phyloP scores from a whole-genome alignment of 2,888 invertebrate species.

The Agrochola circellaris region DNA sequence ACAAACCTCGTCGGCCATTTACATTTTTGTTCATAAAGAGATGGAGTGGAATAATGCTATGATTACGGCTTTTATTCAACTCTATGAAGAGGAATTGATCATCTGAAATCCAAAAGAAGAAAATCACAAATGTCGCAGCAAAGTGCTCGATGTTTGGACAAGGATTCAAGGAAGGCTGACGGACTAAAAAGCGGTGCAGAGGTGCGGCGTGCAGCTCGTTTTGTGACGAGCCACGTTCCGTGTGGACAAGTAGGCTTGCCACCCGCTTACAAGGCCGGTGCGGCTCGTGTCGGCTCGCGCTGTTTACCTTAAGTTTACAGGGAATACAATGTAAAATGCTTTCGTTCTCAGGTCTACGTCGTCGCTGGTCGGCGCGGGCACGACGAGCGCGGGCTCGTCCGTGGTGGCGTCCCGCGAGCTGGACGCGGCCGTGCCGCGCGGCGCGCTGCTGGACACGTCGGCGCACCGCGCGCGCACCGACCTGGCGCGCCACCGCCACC shows the following conservation, averaged over 20 bases:
- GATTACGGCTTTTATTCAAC: background rate
- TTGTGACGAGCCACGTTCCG: background rate
- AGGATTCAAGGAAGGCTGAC: background rate
- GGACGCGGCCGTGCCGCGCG: constrained; percentile 96
- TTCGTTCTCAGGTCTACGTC: constrained; percentile 40
- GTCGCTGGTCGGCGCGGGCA: constrained; percentile 55
- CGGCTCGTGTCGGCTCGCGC: background rate
- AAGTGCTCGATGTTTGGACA: background rate
- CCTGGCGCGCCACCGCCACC: constrained; percentile 92
- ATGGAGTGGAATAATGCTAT: background rate
- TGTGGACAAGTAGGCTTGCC: background rate
- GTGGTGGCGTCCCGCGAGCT: constrained; percentile 92
- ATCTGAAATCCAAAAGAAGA: background rate
- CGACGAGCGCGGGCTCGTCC: constrained; percentile 58
- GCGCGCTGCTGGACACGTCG: constrained; percentile 95
- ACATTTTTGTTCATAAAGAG: background rate
- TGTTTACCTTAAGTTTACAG: background rate
- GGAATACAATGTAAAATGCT: background rate
- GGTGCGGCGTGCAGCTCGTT: background rate
- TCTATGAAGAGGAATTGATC: background rate
- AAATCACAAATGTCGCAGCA: background rate
- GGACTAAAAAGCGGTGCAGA: background rate
- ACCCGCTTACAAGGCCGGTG: background rate
- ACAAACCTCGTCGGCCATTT: background rate
- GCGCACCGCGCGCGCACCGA: constrained; percentile 94